phyloP scores from a whole-genome alignment of 1,140 invertebrate genomes.

The Achatina immaculata region DNA sequence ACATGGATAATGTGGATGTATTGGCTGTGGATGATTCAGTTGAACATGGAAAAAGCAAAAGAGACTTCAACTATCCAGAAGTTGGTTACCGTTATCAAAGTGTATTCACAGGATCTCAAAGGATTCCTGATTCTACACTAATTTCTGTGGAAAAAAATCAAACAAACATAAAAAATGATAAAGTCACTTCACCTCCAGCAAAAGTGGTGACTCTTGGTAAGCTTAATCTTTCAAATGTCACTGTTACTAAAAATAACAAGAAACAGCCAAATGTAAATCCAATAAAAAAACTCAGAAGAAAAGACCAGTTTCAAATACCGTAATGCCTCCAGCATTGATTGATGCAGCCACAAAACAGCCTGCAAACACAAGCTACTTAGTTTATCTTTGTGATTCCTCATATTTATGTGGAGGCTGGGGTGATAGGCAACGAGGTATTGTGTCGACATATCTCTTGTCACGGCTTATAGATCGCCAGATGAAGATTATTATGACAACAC shows the following conservation, averaged over 20 bases:
- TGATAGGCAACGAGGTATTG: conserved; percentile 50
- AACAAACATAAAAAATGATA: not conserved
- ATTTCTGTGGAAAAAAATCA: too few species aligned
- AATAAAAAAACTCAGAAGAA: not conserved
- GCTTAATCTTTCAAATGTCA: not conserved
- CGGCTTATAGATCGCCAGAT: conserved; percentile 42
- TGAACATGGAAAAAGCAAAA: not conserved
- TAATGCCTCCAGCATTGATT: not conserved
- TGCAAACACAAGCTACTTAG: conserved; percentile 38
- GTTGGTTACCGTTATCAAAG: not conserved
- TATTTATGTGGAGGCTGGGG: conserved; percentile 51
- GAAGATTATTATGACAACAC: conserved; percentile 45
- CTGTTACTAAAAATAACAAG: not conserved
- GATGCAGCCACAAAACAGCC: not conserved
- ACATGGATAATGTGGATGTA: not conserved
- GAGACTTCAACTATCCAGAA: not conserved
- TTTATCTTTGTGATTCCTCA: conserved; percentile 45
- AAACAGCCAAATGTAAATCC: not conserved
- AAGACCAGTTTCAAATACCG: too few species aligned
- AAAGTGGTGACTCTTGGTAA: not conserved
- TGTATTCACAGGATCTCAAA: not conserved
- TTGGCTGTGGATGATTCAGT: not conserved
- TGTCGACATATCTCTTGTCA: conserved; percentile 45
- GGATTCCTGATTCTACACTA: not conserved
- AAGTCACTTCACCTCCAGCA: not conserved